phyloP scores from a whole-genome alignment of 1,140 invertebrate species.

The Drosophila orena region DNA sequence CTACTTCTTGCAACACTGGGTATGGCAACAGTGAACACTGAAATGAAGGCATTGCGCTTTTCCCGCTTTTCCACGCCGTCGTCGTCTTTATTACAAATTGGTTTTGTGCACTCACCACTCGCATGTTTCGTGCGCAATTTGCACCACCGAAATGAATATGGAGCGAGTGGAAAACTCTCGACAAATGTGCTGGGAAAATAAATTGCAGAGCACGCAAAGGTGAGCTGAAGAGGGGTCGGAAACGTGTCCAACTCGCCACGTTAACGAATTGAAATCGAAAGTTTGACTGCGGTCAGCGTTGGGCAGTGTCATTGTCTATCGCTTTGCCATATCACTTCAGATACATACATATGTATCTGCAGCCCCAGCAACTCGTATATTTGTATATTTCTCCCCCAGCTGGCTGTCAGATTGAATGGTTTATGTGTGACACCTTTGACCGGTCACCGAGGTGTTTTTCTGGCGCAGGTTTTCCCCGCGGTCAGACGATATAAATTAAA shows the following conservation, averaged over 20 bases:
- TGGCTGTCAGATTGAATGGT: constrained; percentile 79
- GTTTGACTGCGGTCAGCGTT: constrained; percentile 69
- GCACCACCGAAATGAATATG: constrained; percentile 74
- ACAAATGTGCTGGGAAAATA: constrained; percentile 35
- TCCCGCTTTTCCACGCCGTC: constrained; percentile 43
- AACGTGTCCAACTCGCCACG: constrained; percentile 71
- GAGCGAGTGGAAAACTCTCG: constrained; percentile 33
- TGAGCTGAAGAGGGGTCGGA: constrained; percentile 27
- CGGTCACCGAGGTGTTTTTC: constrained; percentile 58
- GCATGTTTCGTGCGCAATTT: constrained; percentile 79
- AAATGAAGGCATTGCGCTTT: constrained; percentile 56
- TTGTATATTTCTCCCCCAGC: constrained; percentile 5
- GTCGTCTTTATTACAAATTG: constrained; percentile 83
- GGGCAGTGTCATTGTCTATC: constrained; percentile 50
- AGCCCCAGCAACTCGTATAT: constrained; percentile 5
- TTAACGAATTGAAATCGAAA: constrained; percentile 82
- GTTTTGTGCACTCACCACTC: constrained; percentile 73
- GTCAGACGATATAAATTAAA: constrained; percentile 72
- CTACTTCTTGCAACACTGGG: not conserved
- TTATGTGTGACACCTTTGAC: constrained; percentile 82
- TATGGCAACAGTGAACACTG: constrained; percentile 25
- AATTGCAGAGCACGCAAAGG: constrained; percentile 56
- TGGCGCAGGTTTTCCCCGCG: constrained; percentile 15
- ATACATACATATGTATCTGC: too few species aligned
- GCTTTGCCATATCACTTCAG: constrained; percentile 27